Evolutionary conservation across 1,140 invertebrate species (phyloP), one percentile per base, ranked within the genome.

Genomic region (Ylistrum balloti): DNA sequence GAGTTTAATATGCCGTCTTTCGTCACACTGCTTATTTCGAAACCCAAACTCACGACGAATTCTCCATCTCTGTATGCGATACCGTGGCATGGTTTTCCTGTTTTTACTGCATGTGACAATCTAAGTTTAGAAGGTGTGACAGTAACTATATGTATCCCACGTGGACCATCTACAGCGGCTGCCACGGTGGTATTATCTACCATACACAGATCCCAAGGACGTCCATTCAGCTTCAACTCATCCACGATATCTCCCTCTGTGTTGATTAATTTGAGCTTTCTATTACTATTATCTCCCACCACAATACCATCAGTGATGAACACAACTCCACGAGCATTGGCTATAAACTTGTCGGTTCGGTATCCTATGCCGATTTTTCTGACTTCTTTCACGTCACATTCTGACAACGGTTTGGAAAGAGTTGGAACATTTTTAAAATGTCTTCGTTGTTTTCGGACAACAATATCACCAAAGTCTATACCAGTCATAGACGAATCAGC

Each of bases 301-400:
- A 48, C 45, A 48, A 48, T 48, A 48, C 45, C 45, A 17, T 48
- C 15, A 48, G 3, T 10, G 22, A 22, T 22, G 45, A 48, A 20
- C 11, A 48, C 45, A 5, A 48, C 45, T 48, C 45, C 45, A 48
- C 15, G 45, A 48, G 45, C 45, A 10, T 9, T 20, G 22, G 11
- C 11, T 17, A 17, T 2, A 22, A 1, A 9, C 15, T 1, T 17
- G 22, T 48, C 45, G 2, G 45, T 17, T 48, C 1, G 11, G 3
- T 2, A 20, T 22, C 22, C 22, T 17, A 48, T 48, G 45, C 22
- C 22, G 11, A 48, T 20, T 48, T 74, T 74, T 74, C 56, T 74
- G n/a, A 74, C 28, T 74, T 74, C 56, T n/a, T n/a, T 74, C 11
- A 74, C 22, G n/a, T 74, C n/a, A 74, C 56, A 74, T 74, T 74